Evolutionary conservation across 2,113 vertebrate genomes (phyloP), one percentile per base, ranked within the genome.

Genomic region (Mustela lutreola): DNA sequence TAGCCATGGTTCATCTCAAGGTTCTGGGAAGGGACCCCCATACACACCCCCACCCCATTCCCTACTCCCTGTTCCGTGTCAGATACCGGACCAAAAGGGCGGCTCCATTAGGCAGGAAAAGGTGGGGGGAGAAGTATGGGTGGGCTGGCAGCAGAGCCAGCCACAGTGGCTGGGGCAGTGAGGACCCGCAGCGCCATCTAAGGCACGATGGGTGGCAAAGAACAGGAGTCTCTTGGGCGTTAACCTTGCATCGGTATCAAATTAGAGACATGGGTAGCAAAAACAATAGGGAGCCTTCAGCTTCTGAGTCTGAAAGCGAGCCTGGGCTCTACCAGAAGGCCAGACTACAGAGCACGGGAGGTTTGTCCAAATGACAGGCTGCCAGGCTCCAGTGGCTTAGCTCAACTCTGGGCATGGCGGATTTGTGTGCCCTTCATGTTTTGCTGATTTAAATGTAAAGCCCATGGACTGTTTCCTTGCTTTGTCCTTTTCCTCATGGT

Each of bases 401-500:
- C 86, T 73, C 31, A 85, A 28, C 84, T 70, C 12, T 12, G 75
- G 89, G n/a, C 53, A 2, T 36, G 86, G 50, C 0, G 0, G 56
- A 26, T 82, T 18, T 16, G 28, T 94, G n/a, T 58, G 24, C 39
- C 92, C 84, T 82, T 90, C 48, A 65, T 84, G 79, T 79, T 91
- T 76, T 75, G 73, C 92, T 62, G 19, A 92, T 91, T 86, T 78
- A 71, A 95, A 62, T 94, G 93, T 80, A 78, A 95, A 94, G 58
- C 45, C 60, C 53, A 4, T 18, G 39, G 21, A 82, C 71, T 88
- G 28, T 94, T 89, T 90, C 92, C 95, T 95, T 92, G 70, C 36
- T 96, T 92, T 97, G 36, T 88, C 70, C 56, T 84, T 70, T 67
- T 76, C 93, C 84, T 97, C 22, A 50, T 19, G 42, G 67, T 56